Conservation (phyloP, 2,888 invertebrate species). For the Blera fallax region DNA sequence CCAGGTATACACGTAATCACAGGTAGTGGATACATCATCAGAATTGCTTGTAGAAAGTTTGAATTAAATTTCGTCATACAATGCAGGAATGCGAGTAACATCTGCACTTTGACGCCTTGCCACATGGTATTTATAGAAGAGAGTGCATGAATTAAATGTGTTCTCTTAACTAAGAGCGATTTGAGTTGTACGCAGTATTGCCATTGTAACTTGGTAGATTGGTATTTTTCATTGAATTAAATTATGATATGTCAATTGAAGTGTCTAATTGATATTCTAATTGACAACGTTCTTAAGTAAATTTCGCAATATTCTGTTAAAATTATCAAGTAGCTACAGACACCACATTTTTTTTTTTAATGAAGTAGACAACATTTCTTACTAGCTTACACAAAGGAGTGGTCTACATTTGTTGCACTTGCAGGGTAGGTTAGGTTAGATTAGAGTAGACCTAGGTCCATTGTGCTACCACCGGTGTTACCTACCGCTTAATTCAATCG, state of each 20-base stretch:
- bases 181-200: not conserved
- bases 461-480: no score
- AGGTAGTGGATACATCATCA: slow-evolving; percentile 33
- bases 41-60: not conserved
- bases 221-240: not conserved
- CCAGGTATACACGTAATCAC: slow-evolving; percentile 23
- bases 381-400: no score
- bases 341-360: not conserved
- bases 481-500: no score
- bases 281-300: not conserved
- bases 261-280: not conserved
- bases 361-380: no score
- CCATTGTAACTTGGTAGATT: not conserved
- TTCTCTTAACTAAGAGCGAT: slow-evolving; percentile 10
- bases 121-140: slow-evolving; percentile 51
- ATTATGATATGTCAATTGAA: not conserved
- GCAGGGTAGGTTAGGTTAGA: no score
- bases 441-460: no score
- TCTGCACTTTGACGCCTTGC: slow-evolving; percentile 39
- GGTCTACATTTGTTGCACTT: no score
- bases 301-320: not conserved
- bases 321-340: not conserved
- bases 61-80: slow-evolving; percentile 63
- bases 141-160: not conserved
- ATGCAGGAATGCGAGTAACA: slow-evolving; percentile 2